Conservation (phyloP, 2,113 vertebrate genomes). For the Oryzias woworae region DNA sequence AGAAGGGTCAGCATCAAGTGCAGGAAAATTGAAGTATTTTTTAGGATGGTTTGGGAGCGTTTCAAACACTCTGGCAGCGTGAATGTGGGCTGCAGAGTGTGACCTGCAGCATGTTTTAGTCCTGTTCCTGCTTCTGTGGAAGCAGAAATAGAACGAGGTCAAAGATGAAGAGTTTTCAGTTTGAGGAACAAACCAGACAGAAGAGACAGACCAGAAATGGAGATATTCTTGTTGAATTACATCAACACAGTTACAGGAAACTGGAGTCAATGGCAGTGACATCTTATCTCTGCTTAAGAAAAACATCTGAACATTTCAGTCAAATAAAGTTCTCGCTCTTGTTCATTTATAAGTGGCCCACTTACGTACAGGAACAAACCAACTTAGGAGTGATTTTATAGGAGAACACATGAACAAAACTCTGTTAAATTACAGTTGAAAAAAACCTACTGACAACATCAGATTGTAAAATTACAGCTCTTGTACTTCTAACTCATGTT, state of each 20-base stretch:
- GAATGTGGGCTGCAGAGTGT: constrained; percentile 14
- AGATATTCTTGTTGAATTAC: constrained; percentile 28
- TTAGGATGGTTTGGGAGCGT: constrained; percentile 35
- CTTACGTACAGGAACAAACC: too few relatives aligned
- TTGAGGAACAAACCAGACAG: constrained; percentile 30
- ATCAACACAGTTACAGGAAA: constrained; percentile 13
- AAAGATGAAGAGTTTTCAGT: constrained; percentile 44
- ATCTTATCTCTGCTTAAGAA: too few relatives aligned
- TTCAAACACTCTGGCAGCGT: constrained; percentile 15
- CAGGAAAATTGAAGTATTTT: constrained; percentile 38
- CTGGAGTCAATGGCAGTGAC: constrained; percentile 2
- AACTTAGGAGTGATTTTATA: too few relatives aligned
- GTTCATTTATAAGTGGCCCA: too few relatives aligned
- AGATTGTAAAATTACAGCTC: too few relatives aligned
- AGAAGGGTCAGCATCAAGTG: constrained; percentile 32
- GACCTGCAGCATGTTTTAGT: constrained; percentile 12
- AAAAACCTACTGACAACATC: too few relatives aligned
- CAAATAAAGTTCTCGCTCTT: too few relatives aligned
- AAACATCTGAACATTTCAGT: too few relatives aligned
- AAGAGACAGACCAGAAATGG: constrained; percentile 7
- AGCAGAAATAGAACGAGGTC: constrained; percentile 27
- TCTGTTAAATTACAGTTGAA: too few relatives aligned
- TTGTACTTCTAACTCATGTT: too few relatives aligned
- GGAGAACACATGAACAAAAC: too few relatives aligned
- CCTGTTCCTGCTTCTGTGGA: constrained; percentile 43